Evolutionary conservation across 2,888 invertebrate genomes (phyloP), one percentile per base, ranked within the genome.

Genomic region (Acrocyrtus sp.): DNA sequence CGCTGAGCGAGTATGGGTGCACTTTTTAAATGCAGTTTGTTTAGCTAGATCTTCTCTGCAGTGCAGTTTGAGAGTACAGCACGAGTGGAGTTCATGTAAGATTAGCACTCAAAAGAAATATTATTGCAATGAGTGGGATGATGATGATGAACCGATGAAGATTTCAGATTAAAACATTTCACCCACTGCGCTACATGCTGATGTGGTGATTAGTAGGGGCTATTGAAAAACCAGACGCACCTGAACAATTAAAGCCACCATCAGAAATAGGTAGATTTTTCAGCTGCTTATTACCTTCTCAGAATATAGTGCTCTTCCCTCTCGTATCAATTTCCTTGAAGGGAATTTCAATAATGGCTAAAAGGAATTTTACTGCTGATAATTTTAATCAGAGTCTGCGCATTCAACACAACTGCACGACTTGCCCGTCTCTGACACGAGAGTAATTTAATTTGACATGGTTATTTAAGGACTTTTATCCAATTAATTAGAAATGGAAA

Each of bases 181-280:
- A 61, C 48, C 48, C 60, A 60, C 50, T 61, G 60, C 61, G 22
- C 61, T 61, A 61, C 50, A 61, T 39, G 61, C 48, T 34, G n/a
- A n/a, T n/a, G n/a, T n/a, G 12, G 6, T 34, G 34, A 34, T 34
- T 5, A 34, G 5, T 8, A 34, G 6, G 34, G 12, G 12, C 12
- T 34, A 34, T 12, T n/a, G n/a, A 51, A 61, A 61, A 21, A 61
- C 41, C 22, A 39, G 41, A 51, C 58, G 29, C 67, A 67, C 67
- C 67, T 67, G 58, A 66, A 41, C 66, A 66, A 48, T 67, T 58
- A 58, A 67, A 67, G n/a, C n/a, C n/a, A n/a, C 51, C 66, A 66
- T 57, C 50, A 66, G 57, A 50, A 54, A 12, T 48, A n/a, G n/a
- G n/a, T n/a, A n/a, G n/a, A n/a, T n/a, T n/a, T n/a, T n/a, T n/a